Percentiles rank a stretch among this genome's conserved stretches.
Conservation (phyloP, 2,888 invertebrate genomes). For the Anaspis maculata region DNA sequence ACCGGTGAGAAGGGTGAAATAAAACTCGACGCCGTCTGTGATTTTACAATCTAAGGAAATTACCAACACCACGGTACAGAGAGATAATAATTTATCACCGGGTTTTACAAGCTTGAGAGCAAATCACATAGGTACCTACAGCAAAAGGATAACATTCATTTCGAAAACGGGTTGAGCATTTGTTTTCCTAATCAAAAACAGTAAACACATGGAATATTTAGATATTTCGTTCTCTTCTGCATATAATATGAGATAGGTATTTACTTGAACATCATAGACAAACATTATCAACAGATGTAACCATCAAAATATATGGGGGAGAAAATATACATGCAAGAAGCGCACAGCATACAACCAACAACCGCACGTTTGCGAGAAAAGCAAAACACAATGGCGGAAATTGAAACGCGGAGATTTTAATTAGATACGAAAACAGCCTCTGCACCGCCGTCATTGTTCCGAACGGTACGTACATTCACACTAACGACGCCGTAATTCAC, state of each 20-base stretch:
- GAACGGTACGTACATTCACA: slow-evolving; percentile 5
- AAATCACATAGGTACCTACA: too few species aligned
- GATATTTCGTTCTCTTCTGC: too few species aligned
- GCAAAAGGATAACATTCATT: too few species aligned
- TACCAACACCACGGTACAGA: slow-evolving; percentile 11
- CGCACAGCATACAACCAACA: slow-evolving; percentile 2
- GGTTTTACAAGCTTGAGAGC: too few species aligned
- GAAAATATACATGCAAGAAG: slow-evolving; percentile 9
- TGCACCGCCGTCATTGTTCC: slow-evolving; percentile 23
- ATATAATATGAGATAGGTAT: too few species aligned
- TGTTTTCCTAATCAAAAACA: too few species aligned
- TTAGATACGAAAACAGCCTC: slow-evolving; percentile 27
- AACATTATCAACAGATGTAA: slow-evolving; percentile 15
- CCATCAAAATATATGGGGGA: slow-evolving; percentile 7
- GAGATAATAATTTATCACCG: slow-evolving; percentile 3
- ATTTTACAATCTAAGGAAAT: slow-evolving; percentile 13
- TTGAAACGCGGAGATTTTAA: slow-evolving; percentile 31
- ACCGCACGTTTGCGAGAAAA: slow-evolving; percentile 13
- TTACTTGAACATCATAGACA: too few species aligned
- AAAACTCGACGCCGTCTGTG: slow-evolving; percentile 14
- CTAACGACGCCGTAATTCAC: slow-evolving; percentile 25
- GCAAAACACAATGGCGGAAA: slow-evolving; percentile 24
- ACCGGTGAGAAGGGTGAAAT: slow-evolving; percentile 8
- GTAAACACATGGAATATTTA: too few species aligned
- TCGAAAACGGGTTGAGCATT: too few species aligned